Evolutionary conservation across 2,113 vertebrate species (phyloP).

Genomic region (Heptranchias perlo): DNA sequence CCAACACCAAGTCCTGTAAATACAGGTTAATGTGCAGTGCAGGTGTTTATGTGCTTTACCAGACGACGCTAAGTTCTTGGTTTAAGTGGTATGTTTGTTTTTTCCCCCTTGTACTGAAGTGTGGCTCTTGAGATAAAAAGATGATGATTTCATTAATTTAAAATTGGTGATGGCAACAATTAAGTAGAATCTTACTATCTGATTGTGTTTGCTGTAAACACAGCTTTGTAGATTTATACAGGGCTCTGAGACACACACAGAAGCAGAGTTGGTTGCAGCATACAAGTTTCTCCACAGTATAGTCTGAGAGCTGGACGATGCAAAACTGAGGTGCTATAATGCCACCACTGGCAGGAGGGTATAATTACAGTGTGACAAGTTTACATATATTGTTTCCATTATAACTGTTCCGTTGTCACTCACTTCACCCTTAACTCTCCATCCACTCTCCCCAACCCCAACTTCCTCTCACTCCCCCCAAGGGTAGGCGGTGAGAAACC

Average conservation of each 20-base stretch:
- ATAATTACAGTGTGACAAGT: no score
- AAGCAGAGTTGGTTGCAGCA: not conserved
- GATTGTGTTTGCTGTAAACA: slow-evolving; percentile 8
- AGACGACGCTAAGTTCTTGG: not conserved
- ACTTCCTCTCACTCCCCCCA: no score
- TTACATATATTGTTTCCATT: no score
- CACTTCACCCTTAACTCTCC: no score
- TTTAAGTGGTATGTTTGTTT: slow-evolving; percentile 11
- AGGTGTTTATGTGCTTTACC: not conserved
- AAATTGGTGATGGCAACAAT: not conserved
- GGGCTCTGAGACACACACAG: not conserved
- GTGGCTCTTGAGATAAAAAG: slow-evolving; percentile 25
- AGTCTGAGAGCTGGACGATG: not conserved
- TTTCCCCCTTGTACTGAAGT: not conserved
- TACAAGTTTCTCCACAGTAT: not conserved
- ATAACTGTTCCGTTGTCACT: no score
- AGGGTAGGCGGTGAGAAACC: no score
- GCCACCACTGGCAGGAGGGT: no score
- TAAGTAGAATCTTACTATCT: not conserved
- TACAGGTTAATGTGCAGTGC: not conserved
- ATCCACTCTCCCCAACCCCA: no score
- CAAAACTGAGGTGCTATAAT: no score
- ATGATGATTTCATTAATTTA: slow-evolving; percentile 19
- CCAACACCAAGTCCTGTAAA: not conserved
- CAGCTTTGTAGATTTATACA: not conserved